Evolutionary conservation across 2,797 vertebrate genomes (phyloP), one percentile per base, ranked within the genome.

Genomic region (Sternarchorhynchus goeldii): DNA sequence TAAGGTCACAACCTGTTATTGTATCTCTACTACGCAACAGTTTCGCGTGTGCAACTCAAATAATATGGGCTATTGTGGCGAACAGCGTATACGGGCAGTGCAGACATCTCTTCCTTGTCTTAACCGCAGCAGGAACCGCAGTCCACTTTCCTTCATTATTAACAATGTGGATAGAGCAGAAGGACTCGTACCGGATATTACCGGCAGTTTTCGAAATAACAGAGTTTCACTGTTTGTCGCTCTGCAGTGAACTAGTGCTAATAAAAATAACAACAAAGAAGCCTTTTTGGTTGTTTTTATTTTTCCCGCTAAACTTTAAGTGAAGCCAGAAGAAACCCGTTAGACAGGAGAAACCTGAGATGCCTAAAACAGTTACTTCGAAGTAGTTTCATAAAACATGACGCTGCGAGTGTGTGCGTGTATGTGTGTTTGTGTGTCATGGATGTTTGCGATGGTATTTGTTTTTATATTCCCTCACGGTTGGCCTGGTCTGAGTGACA

Each of bases 331-430:
- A 78, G 58, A 90, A 93, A 93, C 91, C 84, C 4, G 91, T 90
- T 83, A 63, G 81, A 92, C 91, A 6, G 89, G 93, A 89, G 90
- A 88, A 90, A 90, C 90, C 86, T 87, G 91, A 85, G 83, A 59
- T 83, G 85, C 88, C 85, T 88, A 78, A 88, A 89, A 91, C 90
- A 87, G 88, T 87, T 90, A 88, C 88, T 85, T 88, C 82, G 68
- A 55, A 85, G 75, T 68, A 76, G 79, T 92, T 91, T 89, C 88
- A 78, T 50, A 10, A 82, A 77, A 86, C 32, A 66, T 76, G 73
- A 76, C 66, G 78, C 81, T 77, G 68, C 73, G 80, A 66, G 56
- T 36, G 83, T 25, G n/a, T 73, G 78, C 63, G 31, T 78, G 78
- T 85, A 31, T 58, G 78, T 74, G 53, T 56, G 53, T 32, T n/a